Evolutionary conservation across 2,888 invertebrate species (phyloP), one percentile per base, ranked within the genome.

Genomic region (Andrena camellia): DNA sequence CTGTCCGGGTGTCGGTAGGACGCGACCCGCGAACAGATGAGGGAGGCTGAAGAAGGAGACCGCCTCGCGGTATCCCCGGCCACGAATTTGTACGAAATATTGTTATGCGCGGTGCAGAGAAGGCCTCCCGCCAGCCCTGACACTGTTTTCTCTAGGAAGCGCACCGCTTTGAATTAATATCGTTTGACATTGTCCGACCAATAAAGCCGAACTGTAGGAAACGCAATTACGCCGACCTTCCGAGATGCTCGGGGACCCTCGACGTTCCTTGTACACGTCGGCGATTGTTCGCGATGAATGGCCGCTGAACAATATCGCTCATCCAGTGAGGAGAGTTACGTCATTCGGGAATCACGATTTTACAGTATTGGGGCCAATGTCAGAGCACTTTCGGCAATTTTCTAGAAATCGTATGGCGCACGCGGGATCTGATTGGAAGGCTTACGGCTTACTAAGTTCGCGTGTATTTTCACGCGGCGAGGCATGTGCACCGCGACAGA

Each of bases 91-190:
- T 35, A 74, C 63, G 76, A 80, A 83, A 80, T 80, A 73, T 73
- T 78, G 54, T 60, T 70, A 80, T 77, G 71, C 77, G 17, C 50
- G 66, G 26, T 64, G 68, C 62, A 13, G 62, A 75, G 85, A 78
- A 81, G 78, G 84, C 57, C 81, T 54, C 20, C n/a, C 33, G 20
- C 1, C 52, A 78, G 35, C 85, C 86, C 66, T 86, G 86, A 75
- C 86, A 86, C 82, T 79, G 67, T 86, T 86, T 78, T 78, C 79
- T 77, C 78, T 64, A 86, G 86, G 86, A 86, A 86, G 80, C 71
- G 35, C 59, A 66, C 64, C 57, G 54, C 35, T 54, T 13, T 54
- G 85, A 86, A 86, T 86, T 77, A 82, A 80, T 86, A 75, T 69
- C 59, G 63, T 10, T 82, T 66, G 81, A 75, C 85, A 78, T 84